phyloP scores from a whole-genome alignment of 2,113 vertebrate genomes.

The Diphyllodes magnificus region DNA sequence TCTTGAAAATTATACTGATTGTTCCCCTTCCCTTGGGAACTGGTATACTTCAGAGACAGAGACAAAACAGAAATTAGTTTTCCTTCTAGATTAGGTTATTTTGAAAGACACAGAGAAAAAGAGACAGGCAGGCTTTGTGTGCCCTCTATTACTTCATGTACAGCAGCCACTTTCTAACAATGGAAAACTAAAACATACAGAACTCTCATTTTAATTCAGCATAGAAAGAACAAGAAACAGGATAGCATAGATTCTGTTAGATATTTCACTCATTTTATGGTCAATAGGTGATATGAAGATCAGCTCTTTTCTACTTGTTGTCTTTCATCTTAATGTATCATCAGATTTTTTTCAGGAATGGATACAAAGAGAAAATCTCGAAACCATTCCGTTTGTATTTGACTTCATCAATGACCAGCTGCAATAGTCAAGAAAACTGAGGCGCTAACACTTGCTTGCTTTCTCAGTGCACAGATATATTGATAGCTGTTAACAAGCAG shows the following conservation, averaged over 20 bases:
- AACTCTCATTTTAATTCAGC: neutral
- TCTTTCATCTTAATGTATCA: neutral
- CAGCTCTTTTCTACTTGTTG: neutral
- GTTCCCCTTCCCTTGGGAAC: neutral
- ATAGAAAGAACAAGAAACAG: neutral
- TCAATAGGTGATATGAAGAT: neutral
- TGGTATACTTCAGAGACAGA: neutral
- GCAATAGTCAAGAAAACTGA: neutral
- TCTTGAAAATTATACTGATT: neutral
- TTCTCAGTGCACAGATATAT: neutral
- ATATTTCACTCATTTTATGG: neutral
- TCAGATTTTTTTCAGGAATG: neutral
- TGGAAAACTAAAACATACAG: neutral
- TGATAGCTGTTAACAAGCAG: neutral
- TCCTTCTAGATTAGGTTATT: neutral
- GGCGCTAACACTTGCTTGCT: neutral
- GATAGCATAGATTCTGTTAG: neutral
- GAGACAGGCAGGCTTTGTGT: neutral
- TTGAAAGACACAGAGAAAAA: neutral
- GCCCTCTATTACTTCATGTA: neutral
- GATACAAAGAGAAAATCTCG: neutral
- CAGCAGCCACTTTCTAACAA: neutral
- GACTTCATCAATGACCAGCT: neutral
- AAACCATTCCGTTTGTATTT: neutral
- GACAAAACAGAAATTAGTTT: neutral